A percentile compares a stretch with the other conserved stretches of the same genome.
Conservation (phyloP, 2,888 invertebrate species). For the Sarcophaga rosellei region DNA sequence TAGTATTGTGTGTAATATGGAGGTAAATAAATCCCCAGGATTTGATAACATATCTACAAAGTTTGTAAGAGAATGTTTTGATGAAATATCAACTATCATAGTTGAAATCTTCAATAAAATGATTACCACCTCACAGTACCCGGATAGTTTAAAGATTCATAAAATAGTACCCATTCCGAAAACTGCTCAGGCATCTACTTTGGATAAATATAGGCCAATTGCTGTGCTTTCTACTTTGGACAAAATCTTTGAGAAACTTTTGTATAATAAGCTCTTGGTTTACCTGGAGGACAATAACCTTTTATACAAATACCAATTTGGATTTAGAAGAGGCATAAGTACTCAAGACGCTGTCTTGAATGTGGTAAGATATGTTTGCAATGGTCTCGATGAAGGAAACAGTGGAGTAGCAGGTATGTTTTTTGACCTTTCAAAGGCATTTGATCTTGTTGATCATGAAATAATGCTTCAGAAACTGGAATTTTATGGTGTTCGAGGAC, state of each 20-base stretch:
- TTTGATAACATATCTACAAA: conserved; percentile 10
- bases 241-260: conserved; percentile 20
- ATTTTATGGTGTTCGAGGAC: conserved; percentile 11
- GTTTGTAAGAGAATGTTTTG: background rate
- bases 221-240: background rate
- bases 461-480: conserved; percentile 5
- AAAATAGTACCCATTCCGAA: too few relatives aligned
- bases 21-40: too few relatives aligned
- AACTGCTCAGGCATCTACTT: too few relatives aligned
- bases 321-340: background rate
- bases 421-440: conserved; percentile 32
- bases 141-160: background rate
- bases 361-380: conserved; percentile 5
- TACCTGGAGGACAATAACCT: conserved; percentile 2
- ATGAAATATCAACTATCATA: background rate
- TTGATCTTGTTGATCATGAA: conserved; percentile 36
- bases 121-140: background rate
- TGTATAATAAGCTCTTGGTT: background rate
- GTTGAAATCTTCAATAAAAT: conserved; percentile 9
- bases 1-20: background rate
- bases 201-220: too few relatives aligned
- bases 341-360: background rate
- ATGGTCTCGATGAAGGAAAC: conserved; percentile 2
- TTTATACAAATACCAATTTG: background rate
- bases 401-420: conserved; percentile 8